Conservation (phyloP, 2,113 vertebrate genomes). For the Tympanuchus pallidicinctus region DNA sequence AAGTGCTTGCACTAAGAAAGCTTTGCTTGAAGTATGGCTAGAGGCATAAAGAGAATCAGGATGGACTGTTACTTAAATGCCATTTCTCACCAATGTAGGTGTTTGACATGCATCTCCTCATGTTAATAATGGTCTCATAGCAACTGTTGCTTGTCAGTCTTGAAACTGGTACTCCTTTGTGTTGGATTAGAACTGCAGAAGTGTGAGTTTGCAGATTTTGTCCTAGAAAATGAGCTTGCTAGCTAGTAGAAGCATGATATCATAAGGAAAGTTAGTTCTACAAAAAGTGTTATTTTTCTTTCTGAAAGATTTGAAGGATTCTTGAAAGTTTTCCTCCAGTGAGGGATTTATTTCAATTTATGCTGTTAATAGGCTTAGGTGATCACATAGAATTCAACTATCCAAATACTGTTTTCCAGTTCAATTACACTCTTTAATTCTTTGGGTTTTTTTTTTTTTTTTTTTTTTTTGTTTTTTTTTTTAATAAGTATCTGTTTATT, state of each 20-base stretch:
- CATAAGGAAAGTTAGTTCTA: neutral
- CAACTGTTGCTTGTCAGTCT: conserved; percentile 35
- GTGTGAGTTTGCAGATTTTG: neutral
- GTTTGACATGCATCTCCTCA: conserved; percentile 26
- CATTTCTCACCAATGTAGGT: conserved; percentile 49
- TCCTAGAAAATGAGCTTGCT: neutral
- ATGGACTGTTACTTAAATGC: conserved; percentile 19
- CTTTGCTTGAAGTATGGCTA: conserved; percentile 28
- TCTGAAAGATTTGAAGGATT: conserved; percentile 23
- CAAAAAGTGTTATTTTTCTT: neutral
- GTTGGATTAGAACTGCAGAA: neutral
- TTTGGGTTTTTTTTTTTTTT: neutral
- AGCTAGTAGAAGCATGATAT: neutral
- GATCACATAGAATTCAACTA: conserved; percentile 10
- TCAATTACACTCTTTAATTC: neutral
- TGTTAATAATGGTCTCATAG: conserved; percentile 52
- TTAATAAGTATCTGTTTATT: neutral
- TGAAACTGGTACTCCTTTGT: conserved; percentile 17
- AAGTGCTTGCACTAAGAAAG: conserved; percentile 15
- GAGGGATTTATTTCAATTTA: conserved; percentile 30
- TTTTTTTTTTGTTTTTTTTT: neutral
- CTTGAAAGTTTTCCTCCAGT: conserved; percentile 11
- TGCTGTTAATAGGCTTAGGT: conserved; percentile 29
- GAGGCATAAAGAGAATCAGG: conserved; percentile 3
- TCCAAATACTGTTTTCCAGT: neutral